Base-by-base conservation (phyloP, 35 echinoderm and acorn worm genomes). In the Heliocidaris tuberculata region DNA sequence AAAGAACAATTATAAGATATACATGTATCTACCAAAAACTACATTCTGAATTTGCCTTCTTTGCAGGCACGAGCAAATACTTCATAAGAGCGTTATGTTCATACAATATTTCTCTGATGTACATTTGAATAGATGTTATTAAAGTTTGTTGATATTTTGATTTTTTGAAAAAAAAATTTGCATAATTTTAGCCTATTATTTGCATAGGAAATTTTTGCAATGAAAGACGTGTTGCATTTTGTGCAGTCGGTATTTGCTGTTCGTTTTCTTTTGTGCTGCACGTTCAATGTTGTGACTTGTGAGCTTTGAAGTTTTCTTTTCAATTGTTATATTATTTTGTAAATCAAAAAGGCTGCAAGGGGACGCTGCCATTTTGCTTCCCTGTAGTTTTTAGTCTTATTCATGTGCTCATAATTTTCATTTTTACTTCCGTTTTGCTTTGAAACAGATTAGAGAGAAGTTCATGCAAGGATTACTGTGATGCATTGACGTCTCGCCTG, bases 401-500 rank as follows among this genome's bases (percentile, higher is more conserved):
- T 12, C 65, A n/a, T 78, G 65, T 7, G 8, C 27, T 78, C 65
- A 78, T 78, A 27, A 78, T 78, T 78, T 78, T 7, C 27, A n/a
- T 78, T 78, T 21, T 78, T 78, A 78, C 65, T 10, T 24, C 85
- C 24, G 31, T 89, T 47, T 27, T 89, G 31, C 8, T 89, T 89
- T 48, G 65, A 27, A 89, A 89, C 87, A 89, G 87, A 89, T 89
- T 89, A 89, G 87, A 24, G 31, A 89, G 47, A 89, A 89, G 87
- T 89, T 89, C 47, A 32, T 89, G 47, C 87, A 89, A 42, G 87
- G 87, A 13, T 47, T 89, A 48, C 87, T 89, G 87, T 89, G 87
- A 89, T 89, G 21, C 21, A 7, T n/a, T 27, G 21, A 78, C 27
- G 65, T 78, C 65, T n/a, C 65, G 27, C 65, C 4, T 24, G 65